phyloP scores from a whole-genome alignment of 30 jellyfish, hydroid and myxozoan species.

The Aurelia sp. region DNA sequence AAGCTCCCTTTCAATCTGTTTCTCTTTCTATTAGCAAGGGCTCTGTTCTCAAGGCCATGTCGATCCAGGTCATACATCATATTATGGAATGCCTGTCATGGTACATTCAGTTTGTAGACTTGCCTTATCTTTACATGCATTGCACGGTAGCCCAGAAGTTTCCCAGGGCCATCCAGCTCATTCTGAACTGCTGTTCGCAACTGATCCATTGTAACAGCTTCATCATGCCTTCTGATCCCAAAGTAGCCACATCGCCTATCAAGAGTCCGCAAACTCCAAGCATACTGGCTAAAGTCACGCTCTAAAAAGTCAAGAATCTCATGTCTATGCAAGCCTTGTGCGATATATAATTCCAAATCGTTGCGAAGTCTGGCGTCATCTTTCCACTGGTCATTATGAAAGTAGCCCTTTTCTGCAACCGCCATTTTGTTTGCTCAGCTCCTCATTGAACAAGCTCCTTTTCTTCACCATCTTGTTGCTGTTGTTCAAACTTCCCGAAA shows the following conservation, averaged over 20 bases:
- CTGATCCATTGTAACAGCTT: conserved; percentile 5
- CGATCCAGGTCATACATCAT: conserved; percentile 43
- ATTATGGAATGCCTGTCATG: conserved; percentile 30
- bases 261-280: conserved; percentile 64
- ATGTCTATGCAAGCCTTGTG: background rate
- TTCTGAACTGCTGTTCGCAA: conserved; percentile 41
- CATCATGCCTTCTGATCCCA: conserved; percentile 11
- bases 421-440: too few relatives aligned
- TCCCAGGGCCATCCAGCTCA: conserved; percentile 51
- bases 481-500: too few relatives aligned
- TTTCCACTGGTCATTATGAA: conserved; percentile 3
- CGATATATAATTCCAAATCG: conserved; percentile 8
- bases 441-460: too few relatives aligned
- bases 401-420: background rate
- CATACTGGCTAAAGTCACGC: conserved; percentile 30
- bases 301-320: background rate
- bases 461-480: too few relatives aligned
- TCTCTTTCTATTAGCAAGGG: conserved; percentile 6
- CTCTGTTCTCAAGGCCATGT: conserved; percentile 33
- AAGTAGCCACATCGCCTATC: conserved; percentile 49
- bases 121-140: conserved; percentile 38
- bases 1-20: conserved; percentile 8
- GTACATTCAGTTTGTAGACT: conserved; percentile 39
- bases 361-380: conserved; percentile 19
- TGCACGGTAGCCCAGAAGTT: conserved; percentile 47